These are phyloP conservation scores for Mobula hypostoma DNA, from an alignment of 2,113 vertebrate species.

Conservation along the genomic window DNA sequence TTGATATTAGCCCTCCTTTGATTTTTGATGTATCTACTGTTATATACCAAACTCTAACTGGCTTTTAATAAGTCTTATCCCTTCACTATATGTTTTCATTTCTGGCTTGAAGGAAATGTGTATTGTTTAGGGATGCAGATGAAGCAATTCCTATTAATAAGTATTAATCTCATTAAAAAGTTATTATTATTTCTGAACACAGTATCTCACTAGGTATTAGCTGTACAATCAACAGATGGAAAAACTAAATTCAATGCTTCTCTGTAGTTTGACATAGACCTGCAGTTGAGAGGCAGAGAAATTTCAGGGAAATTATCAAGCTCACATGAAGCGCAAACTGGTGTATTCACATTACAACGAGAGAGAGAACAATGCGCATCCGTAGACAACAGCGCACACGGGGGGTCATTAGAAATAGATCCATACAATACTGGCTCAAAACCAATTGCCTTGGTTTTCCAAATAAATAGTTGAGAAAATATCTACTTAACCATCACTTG, in stretches of 20 bases:
- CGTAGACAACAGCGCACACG: no score
- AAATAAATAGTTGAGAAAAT: no score
- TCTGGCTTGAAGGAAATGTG: not conserved
- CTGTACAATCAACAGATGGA: not conserved
- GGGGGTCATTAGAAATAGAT: no score
- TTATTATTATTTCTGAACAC: not conserved
- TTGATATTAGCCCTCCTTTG: not conserved
- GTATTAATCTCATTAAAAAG: not conserved
- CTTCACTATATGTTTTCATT: not conserved
- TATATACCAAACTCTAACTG: not conserved
- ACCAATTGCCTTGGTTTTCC: no score
- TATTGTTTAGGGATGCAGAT: not conserved
- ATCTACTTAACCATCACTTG: no score
- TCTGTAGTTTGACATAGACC: not conserved
- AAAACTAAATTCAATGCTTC: not conserved
- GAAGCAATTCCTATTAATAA: not conserved
- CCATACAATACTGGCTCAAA: no score
- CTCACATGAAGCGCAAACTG: not conserved
- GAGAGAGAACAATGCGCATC: no score
- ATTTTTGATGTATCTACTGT: not conserved
- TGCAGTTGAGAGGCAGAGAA: no score
- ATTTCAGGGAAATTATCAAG: not conserved
- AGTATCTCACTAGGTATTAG: not conserved
- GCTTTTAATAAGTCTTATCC: not conserved
- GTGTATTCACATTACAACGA: no score